Evolutionary conservation across 2,113 vertebrate species (phyloP), one percentile per base, ranked within the genome.

Genomic region (Serilophus lunatus): DNA sequence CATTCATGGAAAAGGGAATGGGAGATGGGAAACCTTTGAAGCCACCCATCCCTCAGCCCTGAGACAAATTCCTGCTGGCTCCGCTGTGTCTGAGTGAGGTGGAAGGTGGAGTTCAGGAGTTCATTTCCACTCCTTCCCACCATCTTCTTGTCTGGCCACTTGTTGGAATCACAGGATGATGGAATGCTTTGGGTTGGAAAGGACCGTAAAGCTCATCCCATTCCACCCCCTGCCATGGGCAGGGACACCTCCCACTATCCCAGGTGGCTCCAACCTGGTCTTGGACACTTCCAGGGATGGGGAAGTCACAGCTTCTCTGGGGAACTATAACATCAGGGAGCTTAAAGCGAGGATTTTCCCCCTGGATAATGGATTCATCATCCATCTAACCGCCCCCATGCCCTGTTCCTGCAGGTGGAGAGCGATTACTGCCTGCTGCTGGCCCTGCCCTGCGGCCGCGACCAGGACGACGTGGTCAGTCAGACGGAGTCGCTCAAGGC

Each of bases 401-500:
- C 31, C 29, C 47, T 49, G 44, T 49, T n/a, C 54, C 31, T 6
- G 25, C 79, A 99, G 99, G 98, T 99, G 98, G 99, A 99, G 96
- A 99, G 98, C 31, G 99, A 99, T 94, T 99, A 99, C 97, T 99
- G 99, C 97, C 97, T 99, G 92, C 91, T 99, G 64, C 97, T 99
- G 98, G 99, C 99, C 64, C 96, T 99, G 95, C 99, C 99, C 10
- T 99, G 99, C 59, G 99, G 99, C 72, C 98, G 99, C 42, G 99
- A 99, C 97, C 99, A 99, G 96, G 99, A 99, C 45, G 99, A 99
- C 4, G 99, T 99, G 3, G 98, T 99, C 63, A 98, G 97, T 87
- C 99, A 99, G 98, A 99, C 99, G 0, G 99, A 99, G 97, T 99
- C 99, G 5, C 98, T 99, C 61, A 99, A 99, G 97, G 99, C 98